Evolutionary conservation across 2,797 vertebrate genomes (phyloP).

Genomic region (Mormyrops boulengeri): DNA sequence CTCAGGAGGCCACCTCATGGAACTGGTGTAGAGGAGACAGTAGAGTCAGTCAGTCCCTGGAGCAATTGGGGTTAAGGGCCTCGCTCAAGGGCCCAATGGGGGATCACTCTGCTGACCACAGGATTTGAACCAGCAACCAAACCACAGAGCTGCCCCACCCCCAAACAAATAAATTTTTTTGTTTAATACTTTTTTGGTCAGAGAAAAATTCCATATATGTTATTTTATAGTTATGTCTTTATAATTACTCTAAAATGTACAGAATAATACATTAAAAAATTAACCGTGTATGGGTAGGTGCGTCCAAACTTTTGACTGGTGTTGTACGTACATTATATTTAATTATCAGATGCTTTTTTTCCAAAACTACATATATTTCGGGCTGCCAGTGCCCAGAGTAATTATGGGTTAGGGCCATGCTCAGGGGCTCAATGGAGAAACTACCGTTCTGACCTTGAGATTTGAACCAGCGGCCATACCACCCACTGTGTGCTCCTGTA

Average conservation of each 20-base stretch:
- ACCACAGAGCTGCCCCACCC: neutral
- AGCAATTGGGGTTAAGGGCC: neutral
- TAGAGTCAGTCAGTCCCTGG: neutral
- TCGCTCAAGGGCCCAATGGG: neutral
- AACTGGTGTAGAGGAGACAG: neutral
- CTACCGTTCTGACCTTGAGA: neutral
- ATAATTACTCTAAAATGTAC: neutral
- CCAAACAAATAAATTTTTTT: neutral
- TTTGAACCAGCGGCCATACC: neutral
- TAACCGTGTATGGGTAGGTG: neutral
- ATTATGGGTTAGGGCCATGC: neutral
- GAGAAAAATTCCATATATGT: neutral
- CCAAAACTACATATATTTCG: neutral
- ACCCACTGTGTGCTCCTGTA: neutral
- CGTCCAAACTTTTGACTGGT: neutral
- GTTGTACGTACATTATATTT: neutral
- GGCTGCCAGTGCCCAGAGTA: neutral
- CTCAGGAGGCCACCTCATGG: neutral
- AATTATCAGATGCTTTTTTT: neutral
- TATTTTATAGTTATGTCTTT: neutral
- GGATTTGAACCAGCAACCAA: neutral
- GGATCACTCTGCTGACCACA: neutral
- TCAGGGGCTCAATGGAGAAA: neutral
- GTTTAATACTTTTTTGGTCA: neutral
- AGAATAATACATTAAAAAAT: neutral